Conservation (phyloP, 2,113 vertebrate species). For the Pteropus alecto region DNA sequence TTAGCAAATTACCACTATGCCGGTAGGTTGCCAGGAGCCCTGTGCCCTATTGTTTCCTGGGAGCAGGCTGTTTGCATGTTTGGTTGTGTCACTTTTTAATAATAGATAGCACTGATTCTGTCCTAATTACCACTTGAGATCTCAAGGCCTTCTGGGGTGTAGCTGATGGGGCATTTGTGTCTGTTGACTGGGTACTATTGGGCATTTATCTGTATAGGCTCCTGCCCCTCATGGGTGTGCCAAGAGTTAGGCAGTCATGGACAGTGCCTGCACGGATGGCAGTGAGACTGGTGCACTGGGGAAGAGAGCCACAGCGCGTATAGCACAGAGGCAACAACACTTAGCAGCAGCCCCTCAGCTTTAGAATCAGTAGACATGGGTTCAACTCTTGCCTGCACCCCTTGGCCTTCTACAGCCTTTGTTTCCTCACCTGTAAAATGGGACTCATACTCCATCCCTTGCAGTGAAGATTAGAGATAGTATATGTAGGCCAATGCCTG, state of each 20-base stretch:
- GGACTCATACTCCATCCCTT: not conserved
- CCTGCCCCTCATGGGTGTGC: not conserved
- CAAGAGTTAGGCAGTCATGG: not conserved
- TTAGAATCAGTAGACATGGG: not conserved
- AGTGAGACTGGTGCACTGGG: not conserved
- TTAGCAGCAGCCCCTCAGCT: not conserved
- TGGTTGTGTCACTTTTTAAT: not conserved
- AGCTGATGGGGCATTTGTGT: not conserved
- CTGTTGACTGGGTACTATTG: not conserved
- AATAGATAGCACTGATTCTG: not conserved
- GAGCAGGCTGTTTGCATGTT: not conserved
- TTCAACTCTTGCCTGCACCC: not conserved
- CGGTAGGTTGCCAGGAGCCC: constrained; percentile 79
- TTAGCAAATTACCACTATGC: constrained; percentile 92
- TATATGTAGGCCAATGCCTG: not conserved
- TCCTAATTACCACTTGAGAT: not conserved
- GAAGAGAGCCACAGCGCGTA: not conserved
- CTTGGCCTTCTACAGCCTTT: not conserved
- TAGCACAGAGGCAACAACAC: not conserved
- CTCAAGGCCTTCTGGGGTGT: not conserved
- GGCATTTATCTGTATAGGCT: not conserved
- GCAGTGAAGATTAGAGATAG: not conserved
- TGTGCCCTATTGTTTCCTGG: not conserved
- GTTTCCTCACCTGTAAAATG: not conserved
- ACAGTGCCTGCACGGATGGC: rapidly evolving